Percentiles rank a stretch among this genome's conserved stretches.
Conservation (phyloP, 2,888 invertebrate genomes). For the Phengaris arion region DNA sequence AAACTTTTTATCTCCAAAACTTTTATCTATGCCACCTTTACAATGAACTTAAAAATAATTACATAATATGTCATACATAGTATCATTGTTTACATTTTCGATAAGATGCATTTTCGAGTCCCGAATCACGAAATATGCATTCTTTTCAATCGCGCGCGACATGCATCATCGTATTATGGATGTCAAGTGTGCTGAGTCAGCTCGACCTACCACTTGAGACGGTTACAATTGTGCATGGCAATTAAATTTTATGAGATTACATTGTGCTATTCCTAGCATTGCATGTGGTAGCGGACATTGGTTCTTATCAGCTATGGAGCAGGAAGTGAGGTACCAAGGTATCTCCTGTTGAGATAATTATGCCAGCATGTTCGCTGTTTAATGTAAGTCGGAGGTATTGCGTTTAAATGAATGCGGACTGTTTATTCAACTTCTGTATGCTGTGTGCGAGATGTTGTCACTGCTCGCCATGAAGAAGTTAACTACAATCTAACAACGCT, state of each 20-base stretch:
- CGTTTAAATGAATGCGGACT: not conserved
- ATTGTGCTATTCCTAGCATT: constrained; percentile 67
- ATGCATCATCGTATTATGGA: constrained; percentile 34
- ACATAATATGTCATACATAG: no score
- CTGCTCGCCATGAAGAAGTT: no score
- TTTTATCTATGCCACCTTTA: no score
- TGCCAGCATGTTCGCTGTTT: not conserved
- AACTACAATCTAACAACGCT: no score
- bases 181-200: constrained; percentile 53
- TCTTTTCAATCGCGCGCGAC: constrained; percentile 23
- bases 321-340: constrained; percentile 43
- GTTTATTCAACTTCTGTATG: not conserved
- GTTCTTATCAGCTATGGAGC: constrained; percentile 54
- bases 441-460: no score
- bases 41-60: no score
- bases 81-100: no score
- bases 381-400: not conserved
- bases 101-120: not conserved
- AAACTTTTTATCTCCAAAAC: no score
- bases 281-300: constrained; percentile 56
- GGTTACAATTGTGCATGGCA: constrained; percentile 65
- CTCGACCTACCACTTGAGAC: constrained; percentile 63
- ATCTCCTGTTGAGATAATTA: constrained; percentile 16
- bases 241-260: constrained; percentile 73
- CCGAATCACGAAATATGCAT: constrained; percentile 4